Conservation (phyloP, 2,113 vertebrate species). For the Pontoporia blainvillei region DNA sequence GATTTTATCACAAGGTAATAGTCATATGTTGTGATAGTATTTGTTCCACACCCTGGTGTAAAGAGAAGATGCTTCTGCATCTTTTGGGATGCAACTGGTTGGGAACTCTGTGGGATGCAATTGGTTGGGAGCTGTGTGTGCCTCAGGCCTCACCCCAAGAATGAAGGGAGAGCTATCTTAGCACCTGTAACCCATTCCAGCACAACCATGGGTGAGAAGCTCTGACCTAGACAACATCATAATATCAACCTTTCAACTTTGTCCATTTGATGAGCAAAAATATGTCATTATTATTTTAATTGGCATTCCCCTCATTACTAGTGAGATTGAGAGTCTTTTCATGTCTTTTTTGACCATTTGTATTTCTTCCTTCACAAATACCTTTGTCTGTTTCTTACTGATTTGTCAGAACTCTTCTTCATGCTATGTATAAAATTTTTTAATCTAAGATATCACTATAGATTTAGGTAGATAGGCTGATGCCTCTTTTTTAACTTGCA, state of each 20-base stretch:
- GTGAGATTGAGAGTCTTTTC: background rate
- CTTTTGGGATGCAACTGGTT: background rate
- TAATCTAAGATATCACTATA: background rate
- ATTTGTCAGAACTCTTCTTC: background rate
- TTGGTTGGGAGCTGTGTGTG: background rate
- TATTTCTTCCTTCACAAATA: background rate
- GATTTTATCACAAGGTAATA: background rate
- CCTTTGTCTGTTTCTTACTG: background rate
- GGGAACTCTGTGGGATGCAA: background rate
- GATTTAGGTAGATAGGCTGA: background rate
- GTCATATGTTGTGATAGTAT: background rate
- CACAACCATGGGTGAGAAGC: background rate
- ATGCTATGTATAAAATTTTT: background rate
- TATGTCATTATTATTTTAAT: background rate
- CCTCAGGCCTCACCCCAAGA: background rate
- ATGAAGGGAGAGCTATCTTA: background rate
- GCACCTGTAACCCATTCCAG: background rate
- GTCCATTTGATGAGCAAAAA: background rate
- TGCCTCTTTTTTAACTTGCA: background rate
- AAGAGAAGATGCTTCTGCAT: background rate
- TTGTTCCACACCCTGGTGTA: background rate
- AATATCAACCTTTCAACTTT: background rate
- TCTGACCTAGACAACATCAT: background rate
- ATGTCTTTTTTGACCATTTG: background rate
- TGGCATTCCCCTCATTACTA: background rate